Evolutionary conservation across 2,113 vertebrate species (phyloP), one percentile per base, ranked within the genome.

Genomic region (Emberiza fucata): DNA sequence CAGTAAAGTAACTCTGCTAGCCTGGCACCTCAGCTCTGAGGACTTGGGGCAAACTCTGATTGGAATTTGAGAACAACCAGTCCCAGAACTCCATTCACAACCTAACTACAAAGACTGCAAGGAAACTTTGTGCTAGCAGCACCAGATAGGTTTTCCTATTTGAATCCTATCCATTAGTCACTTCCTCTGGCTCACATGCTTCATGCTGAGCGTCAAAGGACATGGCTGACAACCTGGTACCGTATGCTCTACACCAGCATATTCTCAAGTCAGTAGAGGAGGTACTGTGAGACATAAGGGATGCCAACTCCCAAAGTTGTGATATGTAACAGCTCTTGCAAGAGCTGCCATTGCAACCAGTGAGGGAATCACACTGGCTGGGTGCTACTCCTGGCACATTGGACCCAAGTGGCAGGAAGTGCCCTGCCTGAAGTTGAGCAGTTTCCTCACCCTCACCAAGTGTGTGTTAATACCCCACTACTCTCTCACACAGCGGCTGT

Each of bases 361-460:
- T 27, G 4, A 1, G 0, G 53, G 66, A 92, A 20, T 29, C 19
- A 11, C 5, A 0, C 29, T 51, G 37, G 21, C 31, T 53, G n/a
- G 37, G 33, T 27, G 50, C 59, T 91, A 48, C 40, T 75, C 35
- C 59, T 44, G 66, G n/a, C 59, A 78, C 22, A 2, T 17, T 8
- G 29, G 33, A 54, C 77, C 39, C 73, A 35, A 73, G 63, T 1
- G 3, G 42, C 39, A 81, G 47, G 24, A 85, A 84, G 21, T 37
- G 29, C 63, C 66, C 85, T 61, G 51, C 25, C 66, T 77, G n/a
- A 77, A 86, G 66, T 0, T 33, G 19, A 78, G 12, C 45, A 54
- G 54, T 92, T 95, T 70, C 87, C 45, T 29, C 90, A 96, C 77
- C 75, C 64, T 63, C 47, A 73, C 29, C 28, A 33, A 53, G 28